A percentile compares a stretch with the other conserved stretches of the same genome.
These are phyloP conservation scores for Rhagonycha fulva DNA, from an alignment of 2,888 invertebrate genomes.

Conservation along the genomic window DNA sequence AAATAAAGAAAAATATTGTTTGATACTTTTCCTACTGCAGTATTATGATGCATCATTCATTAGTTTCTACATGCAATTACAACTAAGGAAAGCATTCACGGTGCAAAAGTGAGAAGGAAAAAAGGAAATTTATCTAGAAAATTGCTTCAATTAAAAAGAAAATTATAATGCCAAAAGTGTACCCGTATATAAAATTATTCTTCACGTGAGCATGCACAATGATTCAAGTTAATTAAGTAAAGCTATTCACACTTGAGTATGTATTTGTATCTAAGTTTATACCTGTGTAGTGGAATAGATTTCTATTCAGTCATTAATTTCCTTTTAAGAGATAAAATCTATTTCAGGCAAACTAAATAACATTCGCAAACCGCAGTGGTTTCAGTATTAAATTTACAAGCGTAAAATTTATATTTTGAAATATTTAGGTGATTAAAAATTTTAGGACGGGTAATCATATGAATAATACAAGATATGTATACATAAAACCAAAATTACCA, in stretches of 20 bases:
- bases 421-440: neutral
- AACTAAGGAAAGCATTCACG: neutral
- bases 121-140: neutral
- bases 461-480: neutral
- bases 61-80: neutral
- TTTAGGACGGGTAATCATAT: neutral
- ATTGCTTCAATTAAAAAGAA: neutral
- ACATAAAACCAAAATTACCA: neutral
- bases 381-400: neutral
- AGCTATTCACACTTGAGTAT: conserved; percentile 18
- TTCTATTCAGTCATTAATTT: conserved; percentile 18
- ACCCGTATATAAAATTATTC: neutral
- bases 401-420: neutral
- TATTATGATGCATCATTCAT: neutral
- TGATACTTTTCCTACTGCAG: neutral
- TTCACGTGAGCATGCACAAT: conserved; percentile 2
- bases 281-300: conserved; percentile 5
- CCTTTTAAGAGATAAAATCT: conserved; percentile 20
- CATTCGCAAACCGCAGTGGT: neutral
- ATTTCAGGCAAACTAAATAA: conserved; percentile 1
- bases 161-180: conserved; percentile 3
- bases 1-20: neutral
- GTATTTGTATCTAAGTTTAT: conserved; percentile 8
- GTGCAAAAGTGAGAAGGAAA: neutral
- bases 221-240: conserved; percentile 13